Base-by-base conservation (phyloP, 2,888 invertebrate genomes). In the Helleia helle region DNA sequence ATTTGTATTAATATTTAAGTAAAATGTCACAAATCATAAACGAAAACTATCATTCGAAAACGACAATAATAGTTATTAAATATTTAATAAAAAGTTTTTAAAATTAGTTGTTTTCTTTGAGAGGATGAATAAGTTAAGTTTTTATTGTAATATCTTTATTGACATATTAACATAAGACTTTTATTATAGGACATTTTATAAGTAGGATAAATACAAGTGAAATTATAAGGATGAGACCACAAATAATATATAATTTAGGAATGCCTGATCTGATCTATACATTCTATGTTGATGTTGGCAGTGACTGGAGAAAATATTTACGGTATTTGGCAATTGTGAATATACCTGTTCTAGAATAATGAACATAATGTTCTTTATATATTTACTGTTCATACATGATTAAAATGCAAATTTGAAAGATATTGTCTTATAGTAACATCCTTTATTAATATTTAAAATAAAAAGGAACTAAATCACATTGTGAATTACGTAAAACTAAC, bases 181-280 rank as follows among this genome's bases (percentile, higher is more conserved):
- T 70, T 76, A 75, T 66, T 62, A 72, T 76, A 77, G 60, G 73
- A 73, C 75, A 67, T 76, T 71, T 59, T 65, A 52, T 50, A 73
- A 71, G n/a, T n/a, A n/a, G n/a, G 71, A 70, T 74, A 77, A 72
- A 72, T 76, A 77, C 68, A 72, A 71, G 62, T 75, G 67, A 76
- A 77, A 77, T 72, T 72, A 80, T 77, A 55, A 70, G 71, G 77
- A 73, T 80, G 81, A 80, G 80, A 81, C 81, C 79, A 79, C 58
- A 64, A 65, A 64, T n/a, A n/a, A n/a, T 74, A 73, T 71, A 70
- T 68, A 61, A 64, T 62, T 66, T 55, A 65, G 73, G 69, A 75
- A 71, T 72, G 69, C 65, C 73, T 59, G 62, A 56, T 61, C 74
- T 59, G 62, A 56, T 61, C 61, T 67, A 63, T 49, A 43, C 38